phyloP scores from a whole-genome alignment of 2,113 vertebrate genomes.

The Gambusia holbrooki region DNA sequence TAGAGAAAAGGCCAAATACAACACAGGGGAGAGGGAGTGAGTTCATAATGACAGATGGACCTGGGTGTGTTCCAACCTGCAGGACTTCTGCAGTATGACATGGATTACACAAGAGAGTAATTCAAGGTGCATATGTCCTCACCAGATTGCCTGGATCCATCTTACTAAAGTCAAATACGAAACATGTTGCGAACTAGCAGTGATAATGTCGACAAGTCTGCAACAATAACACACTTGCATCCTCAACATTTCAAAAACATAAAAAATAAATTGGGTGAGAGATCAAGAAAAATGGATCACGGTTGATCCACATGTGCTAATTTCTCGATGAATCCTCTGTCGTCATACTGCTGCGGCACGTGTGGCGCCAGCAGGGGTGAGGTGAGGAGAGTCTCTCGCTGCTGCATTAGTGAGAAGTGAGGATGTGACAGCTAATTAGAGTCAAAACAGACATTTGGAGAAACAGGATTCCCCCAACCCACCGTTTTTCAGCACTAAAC shows the following conservation, averaged over 20 bases:
- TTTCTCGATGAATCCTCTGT: constrained; percentile 40
- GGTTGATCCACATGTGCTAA: constrained; percentile 28
- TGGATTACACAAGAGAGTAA: constrained; percentile 47
- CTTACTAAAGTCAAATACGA: background rate
- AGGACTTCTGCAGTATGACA: constrained; percentile 54
- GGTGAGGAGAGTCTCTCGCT: constrained; percentile 20
- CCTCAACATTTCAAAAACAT: too few species aligned
- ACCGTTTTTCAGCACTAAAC: constrained; percentile 17
- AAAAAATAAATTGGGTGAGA: background rate
- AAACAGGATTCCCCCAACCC: constrained; percentile 2
- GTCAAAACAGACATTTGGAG: constrained; percentile 29
- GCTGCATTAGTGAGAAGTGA: constrained; percentile 30
- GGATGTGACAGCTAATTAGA: constrained; percentile 65
- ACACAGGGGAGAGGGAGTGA: constrained; percentile 31
- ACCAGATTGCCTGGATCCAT: background rate
- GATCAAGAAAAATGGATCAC: constrained; percentile 39
- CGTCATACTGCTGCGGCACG: constrained; percentile 28
- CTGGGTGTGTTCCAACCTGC: constrained; percentile 49
- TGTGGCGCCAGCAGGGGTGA: constrained; percentile 30
- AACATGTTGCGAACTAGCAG: background rate
- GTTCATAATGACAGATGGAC: constrained; percentile 65
- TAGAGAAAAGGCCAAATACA: background rate
- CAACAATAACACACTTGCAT: background rate
- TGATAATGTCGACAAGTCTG: background rate
- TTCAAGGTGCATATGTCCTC: constrained; percentile 8